These are phyloP conservation scores for Xanthia icteritia DNA, from an alignment of 2,888 invertebrate genomes.

Conservation along the genomic window DNA sequence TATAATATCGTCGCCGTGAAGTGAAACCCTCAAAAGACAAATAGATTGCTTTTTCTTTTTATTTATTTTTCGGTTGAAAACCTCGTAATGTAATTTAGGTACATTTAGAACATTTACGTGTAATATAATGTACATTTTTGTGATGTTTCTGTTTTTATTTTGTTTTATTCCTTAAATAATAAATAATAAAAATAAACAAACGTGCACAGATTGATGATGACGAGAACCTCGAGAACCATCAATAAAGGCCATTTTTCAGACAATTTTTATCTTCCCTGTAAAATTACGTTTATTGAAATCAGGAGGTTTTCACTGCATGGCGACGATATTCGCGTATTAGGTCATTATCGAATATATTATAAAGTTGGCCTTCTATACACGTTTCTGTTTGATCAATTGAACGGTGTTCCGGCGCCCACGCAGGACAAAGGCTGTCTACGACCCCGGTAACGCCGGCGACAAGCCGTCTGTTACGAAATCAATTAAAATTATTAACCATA, in stretches of 20 bases:
- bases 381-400: slow-evolving; percentile 3
- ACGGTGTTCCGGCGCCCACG: slow-evolving; percentile 64
- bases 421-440: slow-evolving; percentile 63
- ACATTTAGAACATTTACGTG: neutral
- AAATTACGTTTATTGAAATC: neutral
- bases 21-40: neutral
- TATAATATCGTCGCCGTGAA: neutral
- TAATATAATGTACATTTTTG: no score
- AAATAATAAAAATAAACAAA: neutral
- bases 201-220: neutral
- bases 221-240: neutral
- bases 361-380: slow-evolving; percentile 29
- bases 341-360: neutral
- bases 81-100: neutral
- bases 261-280: neutral
- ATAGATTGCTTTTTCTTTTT: neutral
- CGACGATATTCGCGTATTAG: neutral
- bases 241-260: neutral
- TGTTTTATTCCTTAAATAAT: no score
- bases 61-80: neutral
- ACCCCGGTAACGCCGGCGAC: slow-evolving; percentile 51
- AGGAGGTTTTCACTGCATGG: neutral
- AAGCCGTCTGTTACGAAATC: slow-evolving; percentile 45
- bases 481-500: slow-evolving; percentile 10
- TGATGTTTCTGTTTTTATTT: no score